Conservation (phyloP, 2,888 invertebrate species). For the Xanthorhoe spadicearia region DNA sequence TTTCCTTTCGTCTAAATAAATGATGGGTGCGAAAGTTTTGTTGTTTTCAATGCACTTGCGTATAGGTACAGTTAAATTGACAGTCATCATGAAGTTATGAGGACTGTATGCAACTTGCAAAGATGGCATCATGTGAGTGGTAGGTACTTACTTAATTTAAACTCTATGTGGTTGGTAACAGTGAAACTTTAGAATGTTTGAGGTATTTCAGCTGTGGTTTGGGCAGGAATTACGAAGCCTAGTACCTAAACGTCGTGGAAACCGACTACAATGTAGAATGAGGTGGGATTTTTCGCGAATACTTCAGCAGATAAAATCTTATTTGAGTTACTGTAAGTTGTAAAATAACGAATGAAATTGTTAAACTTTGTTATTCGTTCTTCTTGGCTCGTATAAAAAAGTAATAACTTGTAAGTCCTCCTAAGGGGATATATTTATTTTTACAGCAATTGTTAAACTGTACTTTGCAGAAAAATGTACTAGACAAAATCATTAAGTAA, state of each 20-base stretch:
- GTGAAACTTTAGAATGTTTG: constrained; percentile 8
- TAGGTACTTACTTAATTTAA: too few relatives aligned
- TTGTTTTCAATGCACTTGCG: too few relatives aligned
- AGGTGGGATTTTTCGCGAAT: constrained; percentile 26
- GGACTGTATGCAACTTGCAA: too few relatives aligned
- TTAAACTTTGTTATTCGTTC: constrained; percentile 10
- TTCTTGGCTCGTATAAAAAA: neutral
- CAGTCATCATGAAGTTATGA: too few relatives aligned
- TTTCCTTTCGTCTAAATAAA: too few relatives aligned
- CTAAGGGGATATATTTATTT: neutral
- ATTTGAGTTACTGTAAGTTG: constrained; percentile 15
- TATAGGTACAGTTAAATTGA: too few relatives aligned
- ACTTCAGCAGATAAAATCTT: constrained; percentile 29
- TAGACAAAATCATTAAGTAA: neutral
- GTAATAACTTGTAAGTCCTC: neutral
- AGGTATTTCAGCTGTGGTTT: constrained; percentile 10
- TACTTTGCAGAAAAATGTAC: neutral
- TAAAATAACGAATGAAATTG: constrained; percentile 12
- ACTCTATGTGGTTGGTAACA: neutral
- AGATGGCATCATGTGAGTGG: too few relatives aligned
- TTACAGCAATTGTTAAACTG: neutral
- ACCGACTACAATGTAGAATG: constrained; percentile 11
- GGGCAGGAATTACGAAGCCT: constrained; percentile 16
- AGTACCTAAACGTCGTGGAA: constrained; percentile 4
- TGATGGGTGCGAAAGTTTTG: too few relatives aligned